Evolutionary conservation across 2,797 vertebrate genomes (phyloP), one percentile per base, ranked within the genome.

Genomic region (Cyclopterus lumpus): DNA sequence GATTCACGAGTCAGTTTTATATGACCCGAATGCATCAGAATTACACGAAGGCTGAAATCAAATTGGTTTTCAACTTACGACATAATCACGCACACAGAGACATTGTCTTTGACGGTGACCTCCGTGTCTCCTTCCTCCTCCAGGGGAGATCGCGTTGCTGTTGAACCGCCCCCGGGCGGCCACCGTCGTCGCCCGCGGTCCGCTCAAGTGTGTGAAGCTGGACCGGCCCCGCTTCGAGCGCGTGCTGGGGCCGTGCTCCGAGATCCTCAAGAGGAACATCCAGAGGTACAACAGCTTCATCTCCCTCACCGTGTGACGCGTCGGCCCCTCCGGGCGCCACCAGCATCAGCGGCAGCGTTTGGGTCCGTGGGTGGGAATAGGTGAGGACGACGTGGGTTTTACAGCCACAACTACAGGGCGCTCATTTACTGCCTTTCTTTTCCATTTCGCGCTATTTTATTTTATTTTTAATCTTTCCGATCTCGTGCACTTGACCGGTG

Each of bases 241-340:
- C 0, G 97, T 99, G 81, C 95, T 99, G 1, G 98, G 98, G 7
- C 98, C 97, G 16, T 99, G 97, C 87, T 98, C 97, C 0, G 97
- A 99, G 86, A 99, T 99, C 92, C 97, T 99, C 71, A 97, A 99
- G 95, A 95, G 97, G 66, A 99, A 97, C 95, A 98, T 99, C 89
- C 97, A 98, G 94, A 97, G 97, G 92, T 99, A 99, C 94, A 99
- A 98, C 95, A 99, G 98, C 88, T 98, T 99, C 95, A 98, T 99
- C 89, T 98, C 97, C 0, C 97, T 99, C 83, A 97, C 97, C 0
- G 97, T 99, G 93, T 99, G 95, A 88, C 70, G 59, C 10, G 38
- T 55, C 38, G 44, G 80, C 55, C 79, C 76, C 53, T 5, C 28
- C 8, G 82, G 78, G 75, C 79, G 54, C 83, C 83, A 87, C 84